Evolutionary conservation across 2,888 invertebrate species (phyloP), one percentile per base, ranked within the genome.

Genomic region (Lithophane socia): DNA sequence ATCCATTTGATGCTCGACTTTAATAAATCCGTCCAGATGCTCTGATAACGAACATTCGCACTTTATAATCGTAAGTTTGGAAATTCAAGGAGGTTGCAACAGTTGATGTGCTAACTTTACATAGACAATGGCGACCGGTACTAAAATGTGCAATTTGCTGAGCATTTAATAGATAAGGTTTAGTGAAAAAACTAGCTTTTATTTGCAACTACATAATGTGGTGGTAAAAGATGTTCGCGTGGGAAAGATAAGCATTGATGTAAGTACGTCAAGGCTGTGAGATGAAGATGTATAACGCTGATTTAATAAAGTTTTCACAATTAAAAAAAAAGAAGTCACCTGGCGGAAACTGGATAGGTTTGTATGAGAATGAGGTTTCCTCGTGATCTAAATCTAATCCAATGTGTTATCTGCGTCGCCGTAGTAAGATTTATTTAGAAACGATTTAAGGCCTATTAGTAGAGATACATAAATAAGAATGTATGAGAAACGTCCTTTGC

Each of bases 1-100:
- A 92, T 92, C 83, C 84, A 91, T 83, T 88, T 87, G 88, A 90
- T 87, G 87, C 80, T 90, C 88, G 89, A 88, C 90, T 91, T 91
- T 67, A 92, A 93, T 93, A 92, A 92, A 94, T 92, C 92, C 91
- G 88, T 93, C 90, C 92, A 95, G 95, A 95, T 95, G 77, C 63
- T 54, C 80, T 81, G 94, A 94, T 94, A 94, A 92, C 72, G 67
- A 77, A 76, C 81, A 82, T 78, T 83, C 74, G 77, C 82, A 85
- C 84, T 79, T 79, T 80, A 83, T 80, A 82, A 82, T 86, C 72
- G 75, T 82, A 76, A 80, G 67, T 91, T 93, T 93, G 89, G 89
- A 92, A 94, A 93, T 91, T 88, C 76, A 84, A 90, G 84, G 88
- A 90, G 89, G 90, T 94, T 94, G 90, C 94, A 91, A 92, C 91